These are phyloP conservation scores for Papilio demoleus DNA, from an alignment of 2,888 invertebrate genomes.

Conservation along the genomic window DNA sequence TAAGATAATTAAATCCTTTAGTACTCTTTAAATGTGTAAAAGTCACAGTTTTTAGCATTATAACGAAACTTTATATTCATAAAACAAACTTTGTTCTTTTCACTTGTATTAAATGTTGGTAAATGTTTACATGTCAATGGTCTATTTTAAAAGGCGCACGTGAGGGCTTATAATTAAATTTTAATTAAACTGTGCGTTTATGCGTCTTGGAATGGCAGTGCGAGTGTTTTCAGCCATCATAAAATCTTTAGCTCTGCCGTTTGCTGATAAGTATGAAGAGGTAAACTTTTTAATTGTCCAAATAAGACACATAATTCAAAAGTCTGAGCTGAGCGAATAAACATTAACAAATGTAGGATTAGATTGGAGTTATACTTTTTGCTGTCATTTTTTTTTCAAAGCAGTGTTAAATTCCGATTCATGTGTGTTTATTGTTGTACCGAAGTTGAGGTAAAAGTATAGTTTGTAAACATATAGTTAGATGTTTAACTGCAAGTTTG, in stretches of 20 bases:
- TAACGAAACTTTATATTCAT: not conserved
- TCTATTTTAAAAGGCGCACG: not conserved
- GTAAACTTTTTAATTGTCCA: constrained; percentile 46
- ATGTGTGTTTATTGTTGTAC: constrained; percentile 21
- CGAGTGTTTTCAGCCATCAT: not conserved
- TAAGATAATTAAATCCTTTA: not conserved
- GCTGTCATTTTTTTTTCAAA: constrained; percentile 19
- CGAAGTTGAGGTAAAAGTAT: constrained; percentile 4
- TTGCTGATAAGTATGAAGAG: constrained; percentile 17
- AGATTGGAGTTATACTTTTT: constrained; percentile 47
- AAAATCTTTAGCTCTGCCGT: not conserved
- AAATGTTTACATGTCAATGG: not conserved
- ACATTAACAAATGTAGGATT: constrained; percentile 50
- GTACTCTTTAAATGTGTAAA: not conserved
- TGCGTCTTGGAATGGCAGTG: too few relatives aligned
- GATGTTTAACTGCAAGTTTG: constrained; percentile 14
- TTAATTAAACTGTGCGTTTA: too few relatives aligned
- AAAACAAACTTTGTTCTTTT: not conserved
- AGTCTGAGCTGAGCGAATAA: constrained; percentile 61
- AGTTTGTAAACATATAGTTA: constrained; percentile 26
- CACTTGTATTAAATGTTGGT: not conserved
- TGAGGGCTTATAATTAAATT: too few relatives aligned
- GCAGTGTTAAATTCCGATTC: constrained; percentile 12
- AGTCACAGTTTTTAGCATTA: not conserved
- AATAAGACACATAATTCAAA: constrained; percentile 54